Evolutionary conservation across 2,113 vertebrate species (phyloP), one percentile per base, ranked within the genome.

Genomic region (Indri indri): DNA sequence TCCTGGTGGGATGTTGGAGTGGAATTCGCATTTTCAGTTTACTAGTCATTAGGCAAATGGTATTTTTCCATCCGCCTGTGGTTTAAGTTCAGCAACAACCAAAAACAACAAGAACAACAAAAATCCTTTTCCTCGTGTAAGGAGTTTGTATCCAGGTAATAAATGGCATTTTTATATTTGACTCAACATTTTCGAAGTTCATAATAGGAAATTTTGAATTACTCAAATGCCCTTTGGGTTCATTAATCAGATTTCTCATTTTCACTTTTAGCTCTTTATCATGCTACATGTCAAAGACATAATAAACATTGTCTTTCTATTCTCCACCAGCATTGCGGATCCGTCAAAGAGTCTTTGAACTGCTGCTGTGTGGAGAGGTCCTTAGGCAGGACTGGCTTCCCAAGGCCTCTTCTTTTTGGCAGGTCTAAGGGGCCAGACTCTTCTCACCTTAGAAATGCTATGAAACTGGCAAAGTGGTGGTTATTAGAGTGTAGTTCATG

Each of bases 81-180:
- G 74, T 65, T 96, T 88, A 90, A 91, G 54, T 88, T 94, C 40
- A 85, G 70, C 80, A 86, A 71, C 34, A 94, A 27, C 2, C 47
- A 27, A 71, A 93, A 85, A 61, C 8, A 84, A 90, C 11, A 83
- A 84, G 8, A 84, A 90, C 8, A 76, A n/a, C 3, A 50, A 50
- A 65, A 76, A 85, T 57, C 47, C 61, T 66, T 93, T 91, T 27
- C 32, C 34, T 94, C 16, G 14, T 47, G 18, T 20, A 84, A 88
- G n/a, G 32, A 68, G 20, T 65, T 74, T 59, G 47, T n/a, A 30
- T 86, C 71, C 11, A 88, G 63, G 61, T 88, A 88, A 76, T 65
- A 80, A 96, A 37, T 3, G n/a, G 32, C 1, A 25, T 59, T 85
- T n/a, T 88, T 50, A 25, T 7, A 45, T 84, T 71, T 73, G 65